Base-by-base conservation (phyloP, 2,888 invertebrate species). In the Allygus modestus region DNA sequence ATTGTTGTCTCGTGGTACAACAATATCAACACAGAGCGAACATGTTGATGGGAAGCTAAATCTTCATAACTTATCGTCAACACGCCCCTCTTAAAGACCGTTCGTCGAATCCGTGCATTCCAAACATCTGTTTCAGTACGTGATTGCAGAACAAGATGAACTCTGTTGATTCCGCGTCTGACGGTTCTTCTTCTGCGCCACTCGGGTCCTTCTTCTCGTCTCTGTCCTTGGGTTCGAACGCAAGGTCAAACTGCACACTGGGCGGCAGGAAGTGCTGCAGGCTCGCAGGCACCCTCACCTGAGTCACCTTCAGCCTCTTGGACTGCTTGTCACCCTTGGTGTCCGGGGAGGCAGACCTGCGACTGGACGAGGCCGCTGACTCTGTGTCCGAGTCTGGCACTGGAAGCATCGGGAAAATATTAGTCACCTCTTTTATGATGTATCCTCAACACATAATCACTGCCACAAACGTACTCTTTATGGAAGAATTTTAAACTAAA, bases 91-190 rank as follows among this genome's bases (percentile, higher is more conserved):
- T 77, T 23, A 77, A 17, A 7, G 75, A 77, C 26, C 75, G 2
- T 28, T 77, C 75, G 46, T 77, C 75, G 26, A 77, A 77, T 17
- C 75, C 75, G n/a, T 77, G 75, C 75, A 77, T 77, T 26, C 75
- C 75, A 46, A 77, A 77, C 43, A 77, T 28, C 41, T 77, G 75
- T 17, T 77, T 77, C 46, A 77, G 46, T 0, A 77, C 20, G 46
- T 77, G 75, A 17, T 77, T 77, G 51, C 75, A 77, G n/a, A 77
- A 77, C 46, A 77, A 28, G 2, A 77, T 77, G 28, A 77, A 77
- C 43, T 71, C 71, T n/a, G 71, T 71, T 0, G 71, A 71, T 41
- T 77, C 46, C 20, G 1, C 75, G 75, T 77, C 75, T 46, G 43
- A 28, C 37, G 75, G 28, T 28, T 37, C 20, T 12, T 51, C 41